Conservation (phyloP, 2,797 vertebrate species). For the Rhabdophis nuchalis region DNA sequence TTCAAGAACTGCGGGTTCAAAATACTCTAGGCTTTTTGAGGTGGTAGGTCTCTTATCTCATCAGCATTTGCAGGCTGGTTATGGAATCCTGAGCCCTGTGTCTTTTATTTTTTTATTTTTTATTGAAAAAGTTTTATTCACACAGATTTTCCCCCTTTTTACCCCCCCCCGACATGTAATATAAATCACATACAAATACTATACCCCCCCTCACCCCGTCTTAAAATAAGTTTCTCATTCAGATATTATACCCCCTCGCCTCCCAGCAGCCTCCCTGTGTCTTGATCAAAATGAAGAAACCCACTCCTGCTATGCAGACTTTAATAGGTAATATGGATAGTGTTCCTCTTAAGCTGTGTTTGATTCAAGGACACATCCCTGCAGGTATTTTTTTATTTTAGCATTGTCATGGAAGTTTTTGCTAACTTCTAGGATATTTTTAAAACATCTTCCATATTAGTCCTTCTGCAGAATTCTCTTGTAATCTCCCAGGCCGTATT, state of each 20-base stretch:
- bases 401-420: not conserved
- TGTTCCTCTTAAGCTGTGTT: not conserved
- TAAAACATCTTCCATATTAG: not conserved
- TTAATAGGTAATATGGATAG: not conserved
- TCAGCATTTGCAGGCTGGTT: not conserved
- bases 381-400: not conserved
- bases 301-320: not conserved
- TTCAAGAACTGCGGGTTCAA: not conserved
- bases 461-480: not conserved
- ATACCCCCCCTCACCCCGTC: too few species aligned
- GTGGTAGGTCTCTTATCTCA: not conserved
- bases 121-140: too few species aligned
- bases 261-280: too few species aligned
- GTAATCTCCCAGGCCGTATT: not conserved
- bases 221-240: too few species aligned
- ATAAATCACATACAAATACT: too few species aligned
- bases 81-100: not conserved
- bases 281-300: not conserved
- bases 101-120: too few species aligned
- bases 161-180: too few species aligned
- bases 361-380: not conserved
- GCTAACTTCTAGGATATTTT: not conserved
- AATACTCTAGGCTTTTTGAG: not conserved
- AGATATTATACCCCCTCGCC: too few species aligned
- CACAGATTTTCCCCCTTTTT: too few species aligned